Evolutionary conservation across 2,888 invertebrate genomes (phyloP).

Genomic region (Anarsia innoxiella): DNA sequence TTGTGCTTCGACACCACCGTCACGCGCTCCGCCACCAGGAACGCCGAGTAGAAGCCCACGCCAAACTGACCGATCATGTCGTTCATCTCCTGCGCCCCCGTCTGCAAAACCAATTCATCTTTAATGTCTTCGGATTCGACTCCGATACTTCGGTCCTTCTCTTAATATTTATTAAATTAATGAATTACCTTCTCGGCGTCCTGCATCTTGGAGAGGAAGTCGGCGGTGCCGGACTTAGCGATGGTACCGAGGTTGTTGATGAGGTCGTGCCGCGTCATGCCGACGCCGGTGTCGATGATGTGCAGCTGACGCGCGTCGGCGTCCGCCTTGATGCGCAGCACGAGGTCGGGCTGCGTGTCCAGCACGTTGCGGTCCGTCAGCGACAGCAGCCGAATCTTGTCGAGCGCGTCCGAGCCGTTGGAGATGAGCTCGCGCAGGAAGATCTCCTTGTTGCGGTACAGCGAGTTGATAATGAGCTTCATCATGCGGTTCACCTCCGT

Average conservation of each 20-base stretch:
- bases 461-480: slow-evolving; percentile 99
- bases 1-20: slow-evolving; percentile 97
- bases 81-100: slow-evolving; percentile 82
- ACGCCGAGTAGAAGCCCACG: slow-evolving; percentile 99
- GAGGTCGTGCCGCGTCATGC: slow-evolving; percentile 96
- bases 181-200: slow-evolving; percentile 71
- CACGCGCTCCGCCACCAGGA: slow-evolving; percentile 96
- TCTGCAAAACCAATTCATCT: slow-evolving; percentile 27
- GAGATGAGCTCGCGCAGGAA: slow-evolving; percentile 98
- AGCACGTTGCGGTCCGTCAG: slow-evolving; percentile 90
- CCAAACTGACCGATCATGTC: slow-evolving; percentile 99
- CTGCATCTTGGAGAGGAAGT: slow-evolving; percentile 94
- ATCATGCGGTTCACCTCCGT: slow-evolving; percentile 99
- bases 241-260: slow-evolving; percentile 98
- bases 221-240: slow-evolving; percentile 97
- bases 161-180: too few relatives aligned
- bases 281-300: slow-evolving; percentile 97
- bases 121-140: not conserved
- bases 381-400: slow-evolving; percentile 96
- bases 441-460: slow-evolving; percentile 99
- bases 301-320: slow-evolving; percentile 93
- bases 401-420: slow-evolving; percentile 98
- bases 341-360: slow-evolving; percentile 85
- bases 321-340: slow-evolving; percentile 94
- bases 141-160: too few relatives aligned